Evolutionary conservation across 2,797 vertebrate species (phyloP).

Genomic region (Morelia viridis): DNA sequence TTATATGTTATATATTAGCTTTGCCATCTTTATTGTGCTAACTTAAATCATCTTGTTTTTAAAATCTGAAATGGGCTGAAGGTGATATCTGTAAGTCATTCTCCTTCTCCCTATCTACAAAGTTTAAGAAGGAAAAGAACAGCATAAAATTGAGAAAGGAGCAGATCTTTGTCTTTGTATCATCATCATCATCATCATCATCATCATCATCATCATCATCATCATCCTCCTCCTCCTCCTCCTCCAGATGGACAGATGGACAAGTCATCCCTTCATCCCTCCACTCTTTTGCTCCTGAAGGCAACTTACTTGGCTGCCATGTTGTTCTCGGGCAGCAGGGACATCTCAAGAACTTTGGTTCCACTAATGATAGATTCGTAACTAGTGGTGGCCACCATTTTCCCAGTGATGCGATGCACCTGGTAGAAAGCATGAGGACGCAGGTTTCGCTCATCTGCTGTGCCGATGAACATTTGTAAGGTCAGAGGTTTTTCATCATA

Average conservation of each 20-base stretch:
- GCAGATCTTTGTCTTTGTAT: not conserved
- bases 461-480: slow-evolving; percentile 92
- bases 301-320: slow-evolving; percentile 88
- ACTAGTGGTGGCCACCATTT: slow-evolving; percentile 91
- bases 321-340: slow-evolving; percentile 88
- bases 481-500: slow-evolving; percentile 90
- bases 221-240: too few species aligned
- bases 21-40: not conserved
- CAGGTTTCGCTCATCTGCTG: slow-evolving; percentile 88
- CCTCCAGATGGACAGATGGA: not conserved
- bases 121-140: not conserved
- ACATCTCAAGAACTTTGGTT: slow-evolving; percentile 90
- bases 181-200: not conserved
- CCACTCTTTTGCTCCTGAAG: not conserved
- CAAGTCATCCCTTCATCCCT: not conserved
- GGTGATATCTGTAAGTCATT: not conserved
- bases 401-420: slow-evolving; percentile 91
- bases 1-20: not conserved
- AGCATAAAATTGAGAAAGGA: not conserved
- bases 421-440: slow-evolving; percentile 93
- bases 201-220: not conserved
- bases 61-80: not conserved
- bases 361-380: slow-evolving; percentile 90
- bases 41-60: not conserved
- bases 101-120: not conserved